Base-by-base conservation (phyloP, 2,797 vertebrate genomes). In the Brachyalestes nurse region DNA sequence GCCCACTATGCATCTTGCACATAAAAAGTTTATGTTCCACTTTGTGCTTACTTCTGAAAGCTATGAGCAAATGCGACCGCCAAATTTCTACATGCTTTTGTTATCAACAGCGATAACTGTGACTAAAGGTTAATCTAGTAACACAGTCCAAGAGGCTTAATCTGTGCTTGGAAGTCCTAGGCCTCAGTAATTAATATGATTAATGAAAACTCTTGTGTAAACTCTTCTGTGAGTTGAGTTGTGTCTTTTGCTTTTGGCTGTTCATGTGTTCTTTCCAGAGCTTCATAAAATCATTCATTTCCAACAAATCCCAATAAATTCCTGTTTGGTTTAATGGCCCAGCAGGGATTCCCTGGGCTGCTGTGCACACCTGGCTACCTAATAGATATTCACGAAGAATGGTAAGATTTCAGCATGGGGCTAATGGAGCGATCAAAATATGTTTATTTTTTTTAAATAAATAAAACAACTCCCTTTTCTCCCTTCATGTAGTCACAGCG, bases 301-400 rank as follows among this genome's bases (percentile, higher is more conserved):
- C 10, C 14, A 42, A 61, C 28, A 78, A 60, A 78, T 49, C 2
- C 38, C 45, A 40, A 42, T 80, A 62, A n/a, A 87, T 92, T 90
- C 90, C 70, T 80, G 87, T 89, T 77, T 85, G 84, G 90, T 89
- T 90, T 89, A 91, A 89, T 58, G 89, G 89, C 88, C 73, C 89
- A 87, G 87, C 87, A 82, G 86, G 85, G 17, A 40, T 86, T 78
- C 7, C 51, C 51, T 60, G 80, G 79, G 79, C 82, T 28, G 72
- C 87, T 84, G 85, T 86, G 83, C 69, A 84, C 89, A 89, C 89
- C 88, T 88, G 87, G 86, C 79, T 85, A 77, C 78, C 78, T 71
- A 78, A 87, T 78, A 5, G 77, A 85, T 84, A 83, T 75, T 84
- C 81, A 84, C 78, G 84, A 88, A 85, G 74, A 78, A 85, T 87